phyloP scores from a whole-genome alignment of 2,797 vertebrate species.

The Syngnathus rostellatus region DNA sequence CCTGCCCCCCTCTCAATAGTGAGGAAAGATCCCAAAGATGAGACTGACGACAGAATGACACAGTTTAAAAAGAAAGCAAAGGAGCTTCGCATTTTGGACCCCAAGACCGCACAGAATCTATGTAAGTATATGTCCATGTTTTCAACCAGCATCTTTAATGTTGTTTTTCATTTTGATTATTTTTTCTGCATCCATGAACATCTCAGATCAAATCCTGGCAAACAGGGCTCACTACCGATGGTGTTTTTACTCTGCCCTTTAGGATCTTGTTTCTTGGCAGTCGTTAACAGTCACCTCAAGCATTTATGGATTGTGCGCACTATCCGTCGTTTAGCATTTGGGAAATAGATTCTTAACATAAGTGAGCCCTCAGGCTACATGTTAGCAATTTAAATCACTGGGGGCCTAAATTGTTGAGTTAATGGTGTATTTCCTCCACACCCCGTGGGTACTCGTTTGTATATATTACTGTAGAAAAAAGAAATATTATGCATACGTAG shows the following conservation, averaged over 20 bases:
- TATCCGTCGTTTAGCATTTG: not conserved
- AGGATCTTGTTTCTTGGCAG: not conserved
- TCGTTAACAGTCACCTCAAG: not conserved
- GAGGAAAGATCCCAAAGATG: slow-evolving; percentile 73
- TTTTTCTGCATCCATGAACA: not conserved
- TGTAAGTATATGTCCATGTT: slow-evolving; percentile 73
- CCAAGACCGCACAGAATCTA: slow-evolving; percentile 92
- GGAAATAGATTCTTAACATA: slow-evolving; percentile 14
- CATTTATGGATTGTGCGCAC: not conserved
- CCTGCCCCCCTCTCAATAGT: slow-evolving; percentile 55
- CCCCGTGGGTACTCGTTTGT: not conserved
- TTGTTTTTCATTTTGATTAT: not conserved
- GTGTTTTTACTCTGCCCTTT: slow-evolving; percentile 12
- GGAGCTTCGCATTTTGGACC: slow-evolving; percentile 85
- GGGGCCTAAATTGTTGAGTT: slow-evolving; percentile 10
- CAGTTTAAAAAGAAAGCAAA: slow-evolving; percentile 89
- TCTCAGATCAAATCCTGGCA: slow-evolving; percentile 4
- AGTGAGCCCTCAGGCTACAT: slow-evolving; percentile 11
- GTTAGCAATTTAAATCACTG: slow-evolving; percentile 20
- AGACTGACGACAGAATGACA: slow-evolving; percentile 71
- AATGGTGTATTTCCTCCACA: not conserved
- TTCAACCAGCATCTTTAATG: slow-evolving; percentile 7
- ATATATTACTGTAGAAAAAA: not conserved
- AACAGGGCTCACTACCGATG: not conserved
- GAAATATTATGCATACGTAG: not conserved